Base-by-base conservation (phyloP, 1,140 invertebrate genomes). In the Drosophila nebulosa region DNA sequence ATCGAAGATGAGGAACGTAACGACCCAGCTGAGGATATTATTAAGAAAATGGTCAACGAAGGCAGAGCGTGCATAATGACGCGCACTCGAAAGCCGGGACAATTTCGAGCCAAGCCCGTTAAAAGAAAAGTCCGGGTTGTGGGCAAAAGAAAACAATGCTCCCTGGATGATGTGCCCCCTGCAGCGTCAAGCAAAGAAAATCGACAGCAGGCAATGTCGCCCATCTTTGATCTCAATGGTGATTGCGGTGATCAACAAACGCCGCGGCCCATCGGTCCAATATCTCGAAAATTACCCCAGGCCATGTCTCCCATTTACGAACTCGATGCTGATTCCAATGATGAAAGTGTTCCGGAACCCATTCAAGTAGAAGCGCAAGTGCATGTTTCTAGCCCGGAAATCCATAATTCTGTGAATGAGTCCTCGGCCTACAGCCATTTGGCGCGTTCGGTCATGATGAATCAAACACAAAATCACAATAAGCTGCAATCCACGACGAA, bases 1-100 rank as follows among this genome's bases (percentile, higher is more conserved):
- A 78, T 78, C 6, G 60, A 81, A 6, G 83, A 85, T 1, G 53
- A 65, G 10, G 26, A 39, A 7, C 65, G 56, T 9, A 9, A 53
- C 10, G 89, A 90, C 63, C 85, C 89, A 4, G 78, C 79, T 4
- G 81, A 70, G 0, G 89, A 90, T 66, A 73, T 90, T 39, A 77
- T 90, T n/a, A 63, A 90, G 58, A 71, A 80, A 18, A 53, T 90
- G 61, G 63, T 90, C 1, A 30, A 69, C 2, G 63, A 78, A 0
- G 89, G 89, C 2, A 78, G 71, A 35, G 89, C 73, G 4, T 66
- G 69, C 32, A 55, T 83, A 2, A 75, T 89, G 58, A 55, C 39
- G 7, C 65, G 74, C 5, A 50, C 70, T 0, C 22, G 18, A 1
- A 78, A 70, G 12, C 27, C 59, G 0, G 89, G 89, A 0, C 75